Evolutionary conservation across 2,113 vertebrate genomes (phyloP), one percentile per base, ranked within the genome.

Genomic region (Lagopus muta): DNA sequence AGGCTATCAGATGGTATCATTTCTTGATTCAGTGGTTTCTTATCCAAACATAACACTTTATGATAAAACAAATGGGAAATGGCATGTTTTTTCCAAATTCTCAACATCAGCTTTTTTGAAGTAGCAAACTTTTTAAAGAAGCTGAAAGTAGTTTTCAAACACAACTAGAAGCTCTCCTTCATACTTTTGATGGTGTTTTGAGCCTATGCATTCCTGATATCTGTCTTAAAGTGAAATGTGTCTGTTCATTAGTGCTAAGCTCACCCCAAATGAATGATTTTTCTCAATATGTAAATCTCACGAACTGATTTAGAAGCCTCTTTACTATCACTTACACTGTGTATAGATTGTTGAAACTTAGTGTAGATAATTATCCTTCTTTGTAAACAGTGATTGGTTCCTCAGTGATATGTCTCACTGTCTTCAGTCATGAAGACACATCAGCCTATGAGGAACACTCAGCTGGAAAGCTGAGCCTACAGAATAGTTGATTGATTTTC

Each of bases 111-210:
- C 1, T 6, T 34, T 34, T 71, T 85, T 55, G 43, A 28, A 8
- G 32, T 1, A 17, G 67, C 32, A 79, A 67, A 57, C 48, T 12
- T n/a, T 88, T 54, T 60, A 34, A 28, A 76, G 32, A 64, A 80
- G 25, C 43, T 61, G 38, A 82, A 72, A 52, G 21, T 24, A 43
- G 16, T 52, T 81, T 65, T 80, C n/a, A 57, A 52, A n/a, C 7
- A 42, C 83, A 94, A 50, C 40, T 52, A 27, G 48, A 89, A 50
- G 36, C 19, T 73, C 74, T 81, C 45, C 38, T 55, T 82, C 57
- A 18, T 75, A 64, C 8, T 62, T 90, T 13, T 82, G 34, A 45
- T 47, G 16, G 6, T n/a, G 13, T 69, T 83, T 54, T 78, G 55
- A 89, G 81, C 11, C 36, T 71, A 19, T 13, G 16, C 38, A 40